Percentiles rank a stretch among this genome's conserved stretches.
These are phyloP conservation scores for Mobula birostris DNA, from an alignment of 2,113 vertebrate species.

Conservation along the genomic window DNA sequence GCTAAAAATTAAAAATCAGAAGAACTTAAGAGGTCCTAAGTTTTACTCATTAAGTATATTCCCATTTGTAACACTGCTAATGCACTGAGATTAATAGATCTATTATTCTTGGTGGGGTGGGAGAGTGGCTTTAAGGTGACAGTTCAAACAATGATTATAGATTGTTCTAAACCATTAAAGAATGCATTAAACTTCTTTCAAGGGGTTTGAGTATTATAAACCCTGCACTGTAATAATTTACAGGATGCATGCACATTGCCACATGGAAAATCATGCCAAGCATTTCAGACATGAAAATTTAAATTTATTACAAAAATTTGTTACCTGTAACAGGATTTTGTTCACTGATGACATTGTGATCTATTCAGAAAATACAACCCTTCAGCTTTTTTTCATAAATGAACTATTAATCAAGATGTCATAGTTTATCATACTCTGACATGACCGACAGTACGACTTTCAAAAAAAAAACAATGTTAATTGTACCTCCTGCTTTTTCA, in stretches of 20 bases:
- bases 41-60: background rate
- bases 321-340: background rate
- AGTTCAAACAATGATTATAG: background rate
- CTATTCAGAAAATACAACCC: background rate
- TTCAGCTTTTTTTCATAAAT: background rate
- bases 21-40: background rate
- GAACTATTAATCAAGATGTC: constrained; percentile 27
- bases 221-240: background rate
- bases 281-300: background rate
- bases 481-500: constrained; percentile 5
- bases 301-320: background rate
- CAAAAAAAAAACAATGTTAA: constrained; percentile 11
- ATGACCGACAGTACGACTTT: background rate
- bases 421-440: background rate
- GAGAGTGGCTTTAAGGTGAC: background rate
- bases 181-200: background rate
- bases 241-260: background rate
- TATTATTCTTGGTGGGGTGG: background rate
- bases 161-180: background rate
- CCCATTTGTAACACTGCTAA: background rate
- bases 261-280: background rate
- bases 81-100: background rate
- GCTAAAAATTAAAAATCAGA: background rate
- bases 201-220: background rate
- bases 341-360: background rate